phyloP scores from a whole-genome alignment of 2,797 vertebrate species.

The Coracias cyanogaster region DNA sequence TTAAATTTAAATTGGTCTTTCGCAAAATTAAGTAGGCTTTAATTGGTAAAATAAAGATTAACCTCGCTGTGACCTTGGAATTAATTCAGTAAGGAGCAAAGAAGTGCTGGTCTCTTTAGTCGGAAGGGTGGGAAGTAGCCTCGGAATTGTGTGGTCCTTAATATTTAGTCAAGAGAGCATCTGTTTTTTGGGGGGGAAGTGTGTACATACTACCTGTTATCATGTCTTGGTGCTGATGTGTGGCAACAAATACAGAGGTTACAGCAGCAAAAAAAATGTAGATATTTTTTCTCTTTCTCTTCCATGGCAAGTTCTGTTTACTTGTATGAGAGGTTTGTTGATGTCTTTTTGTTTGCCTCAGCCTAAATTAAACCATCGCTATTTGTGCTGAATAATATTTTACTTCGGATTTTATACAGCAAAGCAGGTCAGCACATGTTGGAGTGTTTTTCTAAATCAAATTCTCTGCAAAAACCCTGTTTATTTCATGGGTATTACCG shows the following conservation, averaged over 20 bases:
- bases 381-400: background rate
- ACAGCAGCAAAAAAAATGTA: background rate
- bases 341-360: background rate
- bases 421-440: background rate
- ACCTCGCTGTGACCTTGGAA: background rate
- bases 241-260: background rate
- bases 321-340: background rate
- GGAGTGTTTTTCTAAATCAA: background rate
- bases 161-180: background rate
- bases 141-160: background rate
- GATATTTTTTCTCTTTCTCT: background rate
- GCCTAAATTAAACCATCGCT: background rate
- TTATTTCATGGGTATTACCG: background rate
- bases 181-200: background rate
- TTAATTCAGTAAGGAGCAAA: background rate
- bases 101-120: background rate
- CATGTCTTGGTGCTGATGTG: background rate
- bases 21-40: background rate
- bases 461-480: background rate
- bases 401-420: background rate
- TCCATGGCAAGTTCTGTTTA: background rate
- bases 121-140: background rate
- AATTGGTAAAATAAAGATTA: constrained; percentile 30
- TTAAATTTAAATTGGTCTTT: background rate
- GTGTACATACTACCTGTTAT: background rate